Evolutionary conservation across 2,113 vertebrate genomes (phyloP).

Genomic region (Leuciscus idus): DNA sequence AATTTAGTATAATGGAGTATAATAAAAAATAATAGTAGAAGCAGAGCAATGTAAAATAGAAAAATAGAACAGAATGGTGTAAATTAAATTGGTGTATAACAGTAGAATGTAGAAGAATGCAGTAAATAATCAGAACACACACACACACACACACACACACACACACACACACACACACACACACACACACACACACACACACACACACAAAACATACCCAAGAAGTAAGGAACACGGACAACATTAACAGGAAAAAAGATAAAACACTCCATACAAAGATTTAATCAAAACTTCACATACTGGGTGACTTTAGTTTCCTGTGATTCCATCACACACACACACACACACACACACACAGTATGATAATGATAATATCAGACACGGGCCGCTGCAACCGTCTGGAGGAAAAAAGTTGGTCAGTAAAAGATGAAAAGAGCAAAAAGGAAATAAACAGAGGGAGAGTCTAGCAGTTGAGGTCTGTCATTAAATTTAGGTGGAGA

Average conservation of each 20-base stretch:
- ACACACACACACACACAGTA: neutral
- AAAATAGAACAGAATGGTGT: neutral
- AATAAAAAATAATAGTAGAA: neutral
- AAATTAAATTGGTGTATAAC: neutral
- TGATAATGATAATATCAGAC: slow-evolving; percentile 24
- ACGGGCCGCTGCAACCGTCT: neutral
- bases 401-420: neutral
- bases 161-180: too few species aligned
- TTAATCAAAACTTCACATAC: neutral
- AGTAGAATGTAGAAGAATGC: neutral
- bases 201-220: neutral
- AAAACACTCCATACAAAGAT: neutral
- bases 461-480: slow-evolving; percentile 35
- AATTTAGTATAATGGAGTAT: neutral
- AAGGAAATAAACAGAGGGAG: neutral
- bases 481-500: slow-evolving; percentile 52
- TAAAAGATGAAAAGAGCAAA: neutral
- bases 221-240: neutral
- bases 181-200: neutral
- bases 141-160: neutral
- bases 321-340: neutral
- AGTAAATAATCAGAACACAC: neutral
- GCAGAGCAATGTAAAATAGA: neutral
- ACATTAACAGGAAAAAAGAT: neutral
- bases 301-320: neutral